Percentiles rank a stretch among this genome's conserved stretches.
Conservation (phyloP, 2,888 invertebrate species). For the Andrena trimmerana region DNA sequence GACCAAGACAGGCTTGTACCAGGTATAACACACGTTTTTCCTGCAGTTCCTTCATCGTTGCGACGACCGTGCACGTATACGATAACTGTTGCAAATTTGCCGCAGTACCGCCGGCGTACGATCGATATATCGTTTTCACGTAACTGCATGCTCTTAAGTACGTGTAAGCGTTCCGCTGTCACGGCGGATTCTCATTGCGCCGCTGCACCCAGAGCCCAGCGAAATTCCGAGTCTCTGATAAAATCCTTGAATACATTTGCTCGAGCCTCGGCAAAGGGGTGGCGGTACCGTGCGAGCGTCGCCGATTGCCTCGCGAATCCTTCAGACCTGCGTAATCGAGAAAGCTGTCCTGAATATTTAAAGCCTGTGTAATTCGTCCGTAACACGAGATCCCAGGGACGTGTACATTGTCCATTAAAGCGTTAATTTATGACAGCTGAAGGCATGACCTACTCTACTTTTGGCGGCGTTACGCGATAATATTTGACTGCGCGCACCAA, state of each 20-base stretch:
- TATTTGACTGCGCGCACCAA: constrained; percentile 12
- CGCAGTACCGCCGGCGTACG: constrained; percentile 46
- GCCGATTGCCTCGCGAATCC: neutral
- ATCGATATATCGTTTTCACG: constrained; percentile 67
- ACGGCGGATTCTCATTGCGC: constrained; percentile 21
- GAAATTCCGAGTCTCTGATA: constrained; percentile 3
- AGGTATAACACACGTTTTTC: constrained; percentile 82
- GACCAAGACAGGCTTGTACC: constrained; percentile 84
- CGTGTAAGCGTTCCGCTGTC: constrained; percentile 7
- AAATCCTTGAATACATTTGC: neutral
- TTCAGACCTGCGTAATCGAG: neutral
- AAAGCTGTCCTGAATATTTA: constrained; percentile 12
- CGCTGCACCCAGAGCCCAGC: neutral
- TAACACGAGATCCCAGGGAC: neutral
- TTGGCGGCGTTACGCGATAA: neutral
- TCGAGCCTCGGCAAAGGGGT: neutral
- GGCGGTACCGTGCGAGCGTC: neutral
- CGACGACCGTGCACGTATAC: no score
- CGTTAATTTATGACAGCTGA: constrained; percentile 25
- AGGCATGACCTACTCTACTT: constrained; percentile 42
- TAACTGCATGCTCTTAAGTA: constrained; percentile 32
- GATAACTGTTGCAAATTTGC: constrained; percentile 41
- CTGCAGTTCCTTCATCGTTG: no score
- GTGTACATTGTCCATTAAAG: neutral
- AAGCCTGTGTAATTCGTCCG: constrained; percentile 1